These are phyloP conservation scores for Onychostruthus taczanowskii DNA, from an alignment of 2,113 vertebrate species.

Conservation along the genomic window DNA sequence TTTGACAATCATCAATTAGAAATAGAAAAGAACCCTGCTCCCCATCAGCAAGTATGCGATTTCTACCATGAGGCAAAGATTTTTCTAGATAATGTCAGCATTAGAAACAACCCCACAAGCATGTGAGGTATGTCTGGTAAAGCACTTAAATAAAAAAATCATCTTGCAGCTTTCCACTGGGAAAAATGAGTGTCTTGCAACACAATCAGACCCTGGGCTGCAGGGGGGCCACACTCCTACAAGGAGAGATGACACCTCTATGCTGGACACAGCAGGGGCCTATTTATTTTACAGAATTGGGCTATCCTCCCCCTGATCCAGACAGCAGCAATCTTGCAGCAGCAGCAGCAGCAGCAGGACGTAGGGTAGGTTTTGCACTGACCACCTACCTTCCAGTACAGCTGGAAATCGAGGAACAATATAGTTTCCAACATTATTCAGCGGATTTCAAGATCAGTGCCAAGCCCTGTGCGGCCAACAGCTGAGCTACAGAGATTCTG, in stretches of 20 bases:
- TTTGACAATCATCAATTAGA: background rate
- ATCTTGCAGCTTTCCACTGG: background rate
- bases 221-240: background rate
- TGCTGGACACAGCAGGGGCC: background rate
- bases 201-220: background rate
- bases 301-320: background rate
- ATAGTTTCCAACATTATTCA: background rate
- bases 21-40: background rate
- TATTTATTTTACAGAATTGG: background rate
- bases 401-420: constrained; percentile 8
- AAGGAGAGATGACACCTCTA: background rate
- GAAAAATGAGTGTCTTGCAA: background rate
- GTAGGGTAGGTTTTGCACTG: constrained; percentile 1
- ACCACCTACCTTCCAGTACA: background rate
- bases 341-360: constrained; percentile 1
- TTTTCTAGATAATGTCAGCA: background rate
- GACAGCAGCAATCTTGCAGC: background rate
- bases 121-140: background rate
- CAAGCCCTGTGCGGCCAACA: background rate
- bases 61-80: background rate
- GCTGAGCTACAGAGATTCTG: background rate
- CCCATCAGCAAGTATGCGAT: background rate
- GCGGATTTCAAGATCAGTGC: background rate
- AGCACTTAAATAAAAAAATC: background rate
- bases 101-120: background rate